Conservation (phyloP, 2,113 vertebrate genomes). For the Lampris megalopsis region DNA sequence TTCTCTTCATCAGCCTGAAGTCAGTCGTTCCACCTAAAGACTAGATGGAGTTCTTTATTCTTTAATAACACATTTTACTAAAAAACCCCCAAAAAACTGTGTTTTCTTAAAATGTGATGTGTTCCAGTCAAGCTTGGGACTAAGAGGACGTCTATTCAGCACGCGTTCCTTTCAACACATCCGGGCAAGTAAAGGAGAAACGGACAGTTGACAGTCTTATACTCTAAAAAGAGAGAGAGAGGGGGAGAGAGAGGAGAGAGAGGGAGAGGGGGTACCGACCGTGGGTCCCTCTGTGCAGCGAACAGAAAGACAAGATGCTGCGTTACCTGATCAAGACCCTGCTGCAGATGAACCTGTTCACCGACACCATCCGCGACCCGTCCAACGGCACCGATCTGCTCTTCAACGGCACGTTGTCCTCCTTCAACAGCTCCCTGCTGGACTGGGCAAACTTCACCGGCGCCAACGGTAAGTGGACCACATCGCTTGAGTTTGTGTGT, state of each 20-base stretch:
- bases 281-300: slow-evolving; percentile 25
- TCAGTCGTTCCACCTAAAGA: neutral
- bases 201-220: slow-evolving; percentile 4
- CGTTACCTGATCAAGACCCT: slow-evolving; percentile 96
- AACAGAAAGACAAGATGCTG: slow-evolving; percentile 85
- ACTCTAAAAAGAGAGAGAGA: slow-evolving; percentile 34
- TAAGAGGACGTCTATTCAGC: slow-evolving; percentile 8
- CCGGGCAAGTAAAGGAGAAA: slow-evolving; percentile 7
- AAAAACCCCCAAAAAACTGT: slow-evolving; percentile 31
- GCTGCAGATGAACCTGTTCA: slow-evolving; percentile 97
- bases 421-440: slow-evolving; percentile 83
- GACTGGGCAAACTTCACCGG: slow-evolving; percentile 83
- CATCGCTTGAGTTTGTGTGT: too few species aligned
- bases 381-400: slow-evolving; percentile 87
- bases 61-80: slow-evolving; percentile 12
- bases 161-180: neutral
- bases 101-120: neutral
- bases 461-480: slow-evolving; percentile 85
- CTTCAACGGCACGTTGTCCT: slow-evolving; percentile 83
- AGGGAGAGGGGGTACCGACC: slow-evolving; percentile 5
- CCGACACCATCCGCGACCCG: slow-evolving; percentile 85
- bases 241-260: slow-evolving; percentile 15
- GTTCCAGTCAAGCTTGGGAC: slow-evolving; percentile 5
- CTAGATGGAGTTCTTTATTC: neutral
- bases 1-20: slow-evolving; percentile 31